Evolutionary conservation across 2,113 vertebrate genomes (phyloP).

Genomic region (Corythaixoides concolor): DNA sequence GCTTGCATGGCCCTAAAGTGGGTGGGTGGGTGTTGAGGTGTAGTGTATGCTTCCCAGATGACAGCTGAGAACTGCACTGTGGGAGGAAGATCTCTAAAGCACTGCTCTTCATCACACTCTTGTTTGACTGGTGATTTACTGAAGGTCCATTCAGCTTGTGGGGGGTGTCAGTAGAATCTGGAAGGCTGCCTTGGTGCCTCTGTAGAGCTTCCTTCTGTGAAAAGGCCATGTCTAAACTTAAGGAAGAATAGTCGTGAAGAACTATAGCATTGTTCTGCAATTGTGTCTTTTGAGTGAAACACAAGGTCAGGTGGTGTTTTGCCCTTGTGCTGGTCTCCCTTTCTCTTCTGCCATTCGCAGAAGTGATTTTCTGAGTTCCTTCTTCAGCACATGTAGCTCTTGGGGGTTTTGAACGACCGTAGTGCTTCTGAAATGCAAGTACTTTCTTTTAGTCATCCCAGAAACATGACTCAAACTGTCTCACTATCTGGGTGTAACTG

Average conservation of each 20-base stretch:
- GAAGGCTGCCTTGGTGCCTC: not conserved
- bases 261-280: not conserved
- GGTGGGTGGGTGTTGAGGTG: not conserved
- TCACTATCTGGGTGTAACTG: not conserved
- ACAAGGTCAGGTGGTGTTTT: not conserved
- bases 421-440: not conserved
- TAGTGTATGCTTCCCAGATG: not conserved
- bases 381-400: not conserved
- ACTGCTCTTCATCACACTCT: not conserved
- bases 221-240: not conserved
- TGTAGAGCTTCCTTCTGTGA: not conserved
- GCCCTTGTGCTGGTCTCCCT: not conserved
- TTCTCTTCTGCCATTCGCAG: not conserved
- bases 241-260: not conserved
- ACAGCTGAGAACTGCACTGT: not conserved
- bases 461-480: slow-evolving; percentile 13
- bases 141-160: not conserved
- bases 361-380: not conserved
- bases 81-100: not conserved
- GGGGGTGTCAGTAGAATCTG: not conserved
- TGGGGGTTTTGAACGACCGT: not conserved
- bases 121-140: not conserved
- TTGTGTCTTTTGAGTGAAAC: not conserved
- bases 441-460: slow-evolving; percentile 29
- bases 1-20: not conserved